phyloP scores from a whole-genome alignment of 2,888 invertebrate species.

The Tenthredo scrophulariae region DNA sequence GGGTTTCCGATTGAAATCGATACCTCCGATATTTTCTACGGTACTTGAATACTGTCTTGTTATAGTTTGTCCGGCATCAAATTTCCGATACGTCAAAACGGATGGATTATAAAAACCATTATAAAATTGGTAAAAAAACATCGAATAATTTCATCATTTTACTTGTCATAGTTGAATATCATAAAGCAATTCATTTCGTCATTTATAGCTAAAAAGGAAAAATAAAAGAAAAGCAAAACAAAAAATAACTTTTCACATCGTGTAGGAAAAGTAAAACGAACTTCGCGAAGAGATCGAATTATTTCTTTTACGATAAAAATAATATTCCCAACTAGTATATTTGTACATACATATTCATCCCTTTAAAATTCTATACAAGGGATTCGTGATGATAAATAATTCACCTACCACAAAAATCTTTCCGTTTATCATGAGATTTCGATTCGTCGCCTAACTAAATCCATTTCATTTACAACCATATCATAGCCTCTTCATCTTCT shows the following conservation, averaged over 20 bases:
- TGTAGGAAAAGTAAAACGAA: background rate
- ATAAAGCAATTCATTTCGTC: too few relatives aligned
- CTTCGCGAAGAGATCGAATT: background rate
- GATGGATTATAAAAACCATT: background rate
- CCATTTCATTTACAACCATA: background rate
- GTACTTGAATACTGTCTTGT: slow-evolving; percentile 4
- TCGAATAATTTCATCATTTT: background rate
- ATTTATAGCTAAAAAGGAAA: too few relatives aligned
- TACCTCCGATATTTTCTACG: slow-evolving; percentile 16
- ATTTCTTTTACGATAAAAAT: background rate
- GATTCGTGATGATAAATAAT: background rate
- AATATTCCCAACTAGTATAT: too few relatives aligned
- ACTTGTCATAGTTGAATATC: background rate
- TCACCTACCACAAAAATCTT: background rate
- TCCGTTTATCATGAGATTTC: background rate
- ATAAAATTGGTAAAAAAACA: background rate
- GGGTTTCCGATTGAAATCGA: slow-evolving; percentile 42
- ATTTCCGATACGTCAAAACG: background rate
- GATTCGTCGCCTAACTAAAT: background rate
- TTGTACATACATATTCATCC: too few relatives aligned
- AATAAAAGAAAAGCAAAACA: too few relatives aligned
- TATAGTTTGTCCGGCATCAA: background rate
- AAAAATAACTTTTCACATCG: too few relatives aligned
- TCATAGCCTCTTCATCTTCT: background rate
- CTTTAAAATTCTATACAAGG: background rate